Conservation (phyloP, 2,113 vertebrate species). For the Eurystomus gularis region DNA sequence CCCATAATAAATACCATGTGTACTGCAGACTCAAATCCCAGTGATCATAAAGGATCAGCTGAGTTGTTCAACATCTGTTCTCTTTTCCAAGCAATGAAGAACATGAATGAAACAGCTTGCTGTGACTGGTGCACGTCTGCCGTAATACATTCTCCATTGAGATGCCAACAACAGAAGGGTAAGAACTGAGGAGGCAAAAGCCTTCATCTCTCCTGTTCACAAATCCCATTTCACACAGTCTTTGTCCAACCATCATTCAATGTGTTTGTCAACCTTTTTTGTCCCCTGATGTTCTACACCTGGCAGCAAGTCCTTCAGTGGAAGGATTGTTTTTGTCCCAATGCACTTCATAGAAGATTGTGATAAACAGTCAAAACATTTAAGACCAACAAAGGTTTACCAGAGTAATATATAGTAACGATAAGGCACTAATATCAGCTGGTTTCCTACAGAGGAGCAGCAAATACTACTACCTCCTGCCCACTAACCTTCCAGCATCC, state of each 20-base stretch:
- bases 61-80: background rate
- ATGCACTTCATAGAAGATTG: background rate
- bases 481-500: background rate
- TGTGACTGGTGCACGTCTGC: fast-evolving
- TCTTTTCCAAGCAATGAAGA: background rate
- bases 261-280: background rate
- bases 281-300: background rate
- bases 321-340: background rate
- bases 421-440: background rate
- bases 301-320: background rate
- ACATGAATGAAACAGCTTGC: fast-evolving
- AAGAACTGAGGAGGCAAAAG: background rate
- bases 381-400: background rate
- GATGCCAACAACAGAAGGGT: background rate
- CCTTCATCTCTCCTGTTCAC: background rate
- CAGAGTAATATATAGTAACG: background rate
- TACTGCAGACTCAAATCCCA: background rate
- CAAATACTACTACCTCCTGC: background rate
- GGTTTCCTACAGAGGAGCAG: background rate
- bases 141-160: background rate
- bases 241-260: background rate
- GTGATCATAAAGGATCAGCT: background rate
- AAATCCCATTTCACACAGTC: fast-evolving
- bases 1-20: fast-evolving
- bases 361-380: background rate